Percentiles rank a stretch among this genome's conserved stretches.
Evolutionary conservation across 2,888 invertebrate species (phyloP).

Genomic region (Phytoseiulus persimilis): DNA sequence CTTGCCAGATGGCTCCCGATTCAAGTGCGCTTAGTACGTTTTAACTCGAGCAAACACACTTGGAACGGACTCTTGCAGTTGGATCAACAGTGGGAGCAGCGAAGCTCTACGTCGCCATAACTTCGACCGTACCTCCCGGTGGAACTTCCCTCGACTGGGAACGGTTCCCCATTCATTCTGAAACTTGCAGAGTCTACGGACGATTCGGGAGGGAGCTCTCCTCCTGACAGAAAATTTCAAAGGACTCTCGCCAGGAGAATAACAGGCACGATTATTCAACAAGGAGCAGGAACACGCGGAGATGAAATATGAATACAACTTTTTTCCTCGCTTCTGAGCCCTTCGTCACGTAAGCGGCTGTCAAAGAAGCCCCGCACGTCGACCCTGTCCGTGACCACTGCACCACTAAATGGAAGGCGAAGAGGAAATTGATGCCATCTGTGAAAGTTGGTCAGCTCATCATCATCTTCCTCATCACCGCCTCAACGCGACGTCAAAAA

Average conservation of each 20-base stretch:
- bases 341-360: no score
- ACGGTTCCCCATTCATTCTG: neutral
- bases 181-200: neutral
- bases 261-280: no score
- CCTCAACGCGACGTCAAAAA: neutral
- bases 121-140: neutral
- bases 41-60: neutral
- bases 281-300: no score
- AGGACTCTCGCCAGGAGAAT: no score
- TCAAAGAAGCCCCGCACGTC: no score
- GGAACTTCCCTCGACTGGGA: neutral
- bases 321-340: no score
- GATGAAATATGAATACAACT: no score
- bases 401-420: neutral
- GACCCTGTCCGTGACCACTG: no score
- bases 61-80: neutral
- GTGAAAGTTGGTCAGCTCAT: neutral
- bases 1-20: neutral
- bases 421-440: neutral
- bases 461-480: neutral
- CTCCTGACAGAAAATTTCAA: no score
- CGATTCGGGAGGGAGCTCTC: no score
- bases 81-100: neutral
- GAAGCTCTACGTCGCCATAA: neutral
- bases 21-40: constrained; percentile 5